phyloP scores from a whole-genome alignment of 2,113 vertebrate genomes.

The Mola mola region DNA sequence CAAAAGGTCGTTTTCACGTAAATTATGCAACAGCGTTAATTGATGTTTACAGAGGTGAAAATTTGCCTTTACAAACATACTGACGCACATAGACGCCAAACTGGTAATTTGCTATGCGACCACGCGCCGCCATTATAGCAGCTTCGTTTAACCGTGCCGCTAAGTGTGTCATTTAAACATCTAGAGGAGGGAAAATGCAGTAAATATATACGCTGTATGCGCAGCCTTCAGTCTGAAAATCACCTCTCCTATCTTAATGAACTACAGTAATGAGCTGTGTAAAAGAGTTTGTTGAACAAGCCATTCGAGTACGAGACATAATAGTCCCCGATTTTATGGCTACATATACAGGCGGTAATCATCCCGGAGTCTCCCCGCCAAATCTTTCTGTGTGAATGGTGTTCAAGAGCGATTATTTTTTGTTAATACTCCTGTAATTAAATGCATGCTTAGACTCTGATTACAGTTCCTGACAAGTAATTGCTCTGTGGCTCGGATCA shows the following conservation, averaged over 20 bases:
- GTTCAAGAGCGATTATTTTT: constrained; percentile 73
- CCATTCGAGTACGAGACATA: constrained; percentile 69
- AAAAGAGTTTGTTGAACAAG: constrained; percentile 76
- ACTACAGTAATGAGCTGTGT: constrained; percentile 67
- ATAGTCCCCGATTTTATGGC: constrained; percentile 73
- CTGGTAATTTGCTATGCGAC: constrained; percentile 4
- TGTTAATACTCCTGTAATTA: constrained; percentile 79
- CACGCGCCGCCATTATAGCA: constrained; percentile 5
- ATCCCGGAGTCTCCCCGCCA: constrained; percentile 63
- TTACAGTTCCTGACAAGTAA: constrained; percentile 73
- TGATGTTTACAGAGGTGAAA: constrained; percentile 15
- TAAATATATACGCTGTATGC: background rate
- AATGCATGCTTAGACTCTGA: constrained; percentile 75
- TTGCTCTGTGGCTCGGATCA: constrained; percentile 63
- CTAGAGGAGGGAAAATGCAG: constrained; percentile 1
- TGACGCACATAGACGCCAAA: background rate
- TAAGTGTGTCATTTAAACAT: constrained; percentile 11
- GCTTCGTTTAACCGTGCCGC: constrained; percentile 6
- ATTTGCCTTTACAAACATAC: background rate
- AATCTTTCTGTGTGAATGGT: constrained; percentile 75
- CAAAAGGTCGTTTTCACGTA: background rate
- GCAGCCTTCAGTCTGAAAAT: constrained; percentile 33
- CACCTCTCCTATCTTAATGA: constrained; percentile 68
- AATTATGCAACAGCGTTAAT: constrained; percentile 24
- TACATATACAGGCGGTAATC: constrained; percentile 76